Evolutionary conservation across 2,888 invertebrate species (phyloP).

Genomic region (Epistrophe eligans): DNA sequence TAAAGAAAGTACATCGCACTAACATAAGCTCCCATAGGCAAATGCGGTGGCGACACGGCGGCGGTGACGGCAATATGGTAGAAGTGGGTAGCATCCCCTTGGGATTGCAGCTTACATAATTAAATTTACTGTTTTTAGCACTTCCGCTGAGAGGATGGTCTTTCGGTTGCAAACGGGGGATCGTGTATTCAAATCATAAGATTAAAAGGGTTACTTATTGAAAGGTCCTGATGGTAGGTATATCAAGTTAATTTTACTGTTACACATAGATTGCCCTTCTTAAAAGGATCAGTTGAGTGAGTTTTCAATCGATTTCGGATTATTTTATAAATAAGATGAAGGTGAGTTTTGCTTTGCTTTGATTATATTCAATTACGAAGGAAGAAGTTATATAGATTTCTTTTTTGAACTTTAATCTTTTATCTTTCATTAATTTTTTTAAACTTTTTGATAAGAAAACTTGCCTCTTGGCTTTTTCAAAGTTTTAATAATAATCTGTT

Average conservation of each 20-base stretch:
- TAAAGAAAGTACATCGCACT: slow-evolving; percentile 5
- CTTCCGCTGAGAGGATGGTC: slow-evolving; percentile 6
- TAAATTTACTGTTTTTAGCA: slow-evolving; percentile 71
- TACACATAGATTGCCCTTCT: slow-evolving; percentile 12
- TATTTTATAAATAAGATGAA: not conserved
- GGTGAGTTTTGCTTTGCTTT: not conserved
- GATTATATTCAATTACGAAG: not conserved
- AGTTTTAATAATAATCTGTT: too few species aligned
- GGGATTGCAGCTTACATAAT: slow-evolving; percentile 68
- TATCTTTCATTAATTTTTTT: too few species aligned
- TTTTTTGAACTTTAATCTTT: not conserved
- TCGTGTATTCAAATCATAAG: slow-evolving; percentile 43
- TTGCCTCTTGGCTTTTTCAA: too few species aligned
- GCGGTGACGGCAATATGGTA: not conserved
- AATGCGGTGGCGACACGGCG: not conserved
- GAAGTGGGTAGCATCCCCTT: slow-evolving; percentile 18
- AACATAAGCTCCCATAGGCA: slow-evolving; percentile 9
- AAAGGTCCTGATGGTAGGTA: slow-evolving; percentile 12
- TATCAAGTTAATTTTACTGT: not conserved
- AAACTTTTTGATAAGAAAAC: too few species aligned
- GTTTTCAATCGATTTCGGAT: slow-evolving; percentile 29
- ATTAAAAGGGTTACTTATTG: slow-evolving; percentile 26
- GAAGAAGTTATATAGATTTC: not conserved
- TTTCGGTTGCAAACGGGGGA: not conserved
- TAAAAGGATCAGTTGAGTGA: slow-evolving; percentile 5